phyloP scores from a whole-genome alignment of 2,113 vertebrate genomes.

The Entelurus aequoreus region DNA sequence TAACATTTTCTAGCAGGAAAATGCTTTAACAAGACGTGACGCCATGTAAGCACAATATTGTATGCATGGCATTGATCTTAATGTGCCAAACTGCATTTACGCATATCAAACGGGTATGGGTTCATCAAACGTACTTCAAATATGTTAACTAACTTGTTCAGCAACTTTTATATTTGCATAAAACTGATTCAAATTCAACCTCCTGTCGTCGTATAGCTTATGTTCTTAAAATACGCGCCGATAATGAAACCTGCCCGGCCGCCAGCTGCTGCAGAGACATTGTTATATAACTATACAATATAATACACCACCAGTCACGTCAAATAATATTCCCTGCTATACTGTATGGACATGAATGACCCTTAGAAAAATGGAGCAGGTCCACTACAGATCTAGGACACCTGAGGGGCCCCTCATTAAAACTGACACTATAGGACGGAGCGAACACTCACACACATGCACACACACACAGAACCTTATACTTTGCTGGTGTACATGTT shows the following conservation, averaged over 20 bases:
- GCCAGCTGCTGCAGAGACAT: conserved; percentile 2
- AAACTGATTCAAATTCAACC: conserved; percentile 16
- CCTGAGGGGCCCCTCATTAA: conserved; percentile 21
- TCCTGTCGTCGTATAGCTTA: neutral
- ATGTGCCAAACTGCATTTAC: too few relatives aligned
- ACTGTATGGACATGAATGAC: conserved; percentile 10
- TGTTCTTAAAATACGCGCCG: conserved; percentile 1
- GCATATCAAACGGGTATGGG: too few relatives aligned
- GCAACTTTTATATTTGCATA: conserved; percentile 3
- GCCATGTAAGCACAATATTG: too few relatives aligned
- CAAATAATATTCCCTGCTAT: conserved; percentile 4
- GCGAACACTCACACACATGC: conserved; percentile 1
- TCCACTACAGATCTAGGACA: conserved; percentile 40
- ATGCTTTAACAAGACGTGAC: too few relatives aligned
- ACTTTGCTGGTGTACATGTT: too few relatives aligned
- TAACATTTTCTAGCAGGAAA: too few relatives aligned
- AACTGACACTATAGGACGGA: conserved; percentile 14
- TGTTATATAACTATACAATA: neutral
- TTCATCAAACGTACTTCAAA: too few relatives aligned
- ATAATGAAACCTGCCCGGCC: neutral
- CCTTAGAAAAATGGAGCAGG: conserved; percentile 27
- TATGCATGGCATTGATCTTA: too few relatives aligned
- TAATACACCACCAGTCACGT: neutral
- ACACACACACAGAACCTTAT: neutral
- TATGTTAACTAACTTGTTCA: neutral